Conservation (phyloP, 2,888 invertebrate species). For the Drosophila fungiperda region DNA sequence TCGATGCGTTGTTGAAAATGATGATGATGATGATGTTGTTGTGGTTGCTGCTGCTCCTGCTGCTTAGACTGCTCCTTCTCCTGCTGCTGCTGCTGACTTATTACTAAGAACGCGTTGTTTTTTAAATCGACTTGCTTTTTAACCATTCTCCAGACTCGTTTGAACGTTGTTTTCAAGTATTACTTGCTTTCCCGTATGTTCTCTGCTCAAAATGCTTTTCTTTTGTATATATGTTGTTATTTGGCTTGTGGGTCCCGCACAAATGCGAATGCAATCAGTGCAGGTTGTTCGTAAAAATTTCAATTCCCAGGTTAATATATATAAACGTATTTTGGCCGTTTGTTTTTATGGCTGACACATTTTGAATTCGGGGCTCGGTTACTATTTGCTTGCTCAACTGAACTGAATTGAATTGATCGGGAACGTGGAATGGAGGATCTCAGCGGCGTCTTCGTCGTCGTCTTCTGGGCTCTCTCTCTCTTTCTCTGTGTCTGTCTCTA, state of each 20-base stretch:
- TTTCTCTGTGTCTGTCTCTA: constrained; percentile 10
- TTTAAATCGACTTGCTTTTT: constrained; percentile 71
- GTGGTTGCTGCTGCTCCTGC: constrained; percentile 44
- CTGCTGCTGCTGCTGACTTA: constrained; percentile 66
- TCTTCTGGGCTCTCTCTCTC: background rate
- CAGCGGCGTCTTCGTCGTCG: constrained; percentile 18
- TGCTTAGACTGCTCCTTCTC: constrained; percentile 50
- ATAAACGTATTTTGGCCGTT: constrained; percentile 9
- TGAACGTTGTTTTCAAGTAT: constrained; percentile 66
- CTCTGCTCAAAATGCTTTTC: constrained; percentile 3
- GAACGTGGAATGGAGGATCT: constrained; percentile 15
- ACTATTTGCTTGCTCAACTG: constrained; percentile 27
- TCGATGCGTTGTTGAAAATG: constrained; percentile 53
- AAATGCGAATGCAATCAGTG: background rate
- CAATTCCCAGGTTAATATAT: constrained; percentile 6
- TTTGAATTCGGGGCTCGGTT: constrained; percentile 46
- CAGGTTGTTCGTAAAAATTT: background rate
- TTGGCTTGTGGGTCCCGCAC: background rate
- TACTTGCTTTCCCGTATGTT: constrained; percentile 33
- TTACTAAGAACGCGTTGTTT: constrained; percentile 73
- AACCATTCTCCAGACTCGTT: constrained; percentile 77
- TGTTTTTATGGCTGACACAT: constrained; percentile 69
- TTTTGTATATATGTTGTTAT: background rate
- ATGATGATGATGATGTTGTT: constrained; percentile 46
- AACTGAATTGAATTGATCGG: constrained; percentile 13